phyloP scores from a whole-genome alignment of 2,888 invertebrate genomes.

The Trichogramma evanescens region DNA sequence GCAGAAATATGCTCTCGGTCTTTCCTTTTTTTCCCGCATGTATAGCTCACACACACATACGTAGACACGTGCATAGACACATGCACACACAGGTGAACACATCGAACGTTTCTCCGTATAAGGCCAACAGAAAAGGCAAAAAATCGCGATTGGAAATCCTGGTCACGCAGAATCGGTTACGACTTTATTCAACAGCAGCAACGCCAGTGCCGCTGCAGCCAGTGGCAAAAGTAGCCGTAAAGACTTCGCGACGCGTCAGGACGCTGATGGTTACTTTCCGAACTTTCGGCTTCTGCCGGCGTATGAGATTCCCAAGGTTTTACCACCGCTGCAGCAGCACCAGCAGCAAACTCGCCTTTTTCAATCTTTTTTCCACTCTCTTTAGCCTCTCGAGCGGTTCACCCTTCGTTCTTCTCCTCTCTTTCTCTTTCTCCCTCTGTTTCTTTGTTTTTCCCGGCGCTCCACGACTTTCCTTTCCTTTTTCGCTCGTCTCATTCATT shows the following conservation, averaged over 20 bases:
- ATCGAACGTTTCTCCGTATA: background rate
- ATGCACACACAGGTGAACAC: too few relatives aligned
- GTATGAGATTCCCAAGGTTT: background rate
- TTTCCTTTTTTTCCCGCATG: too few relatives aligned
- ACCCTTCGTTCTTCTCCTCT: background rate
- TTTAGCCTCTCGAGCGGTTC: too few relatives aligned
- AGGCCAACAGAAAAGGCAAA: background rate
- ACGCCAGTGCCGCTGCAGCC: too few relatives aligned
- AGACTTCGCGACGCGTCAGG: background rate
- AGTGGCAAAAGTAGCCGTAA: background rate
- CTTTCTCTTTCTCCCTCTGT: background rate
- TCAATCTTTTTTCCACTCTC: background rate
- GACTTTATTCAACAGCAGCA: constrained; percentile 12
- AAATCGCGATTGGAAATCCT: constrained; percentile 8
- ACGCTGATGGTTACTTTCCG: background rate
- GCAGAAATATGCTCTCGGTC: too few relatives aligned
- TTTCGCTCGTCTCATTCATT: background rate
- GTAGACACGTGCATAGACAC: too few relatives aligned
- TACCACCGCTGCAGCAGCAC: background rate
- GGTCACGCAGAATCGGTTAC: constrained; percentile 21
- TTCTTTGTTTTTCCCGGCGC: too few relatives aligned
- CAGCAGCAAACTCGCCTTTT: background rate
- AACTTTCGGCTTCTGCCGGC: constrained; percentile 6
- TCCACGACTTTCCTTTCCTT: constrained; percentile 5
- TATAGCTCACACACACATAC: too few relatives aligned